These are phyloP conservation scores for Phaenicophaeus curvirostris DNA, from an alignment of 2,797 vertebrate genomes.

Conservation along the genomic window DNA sequence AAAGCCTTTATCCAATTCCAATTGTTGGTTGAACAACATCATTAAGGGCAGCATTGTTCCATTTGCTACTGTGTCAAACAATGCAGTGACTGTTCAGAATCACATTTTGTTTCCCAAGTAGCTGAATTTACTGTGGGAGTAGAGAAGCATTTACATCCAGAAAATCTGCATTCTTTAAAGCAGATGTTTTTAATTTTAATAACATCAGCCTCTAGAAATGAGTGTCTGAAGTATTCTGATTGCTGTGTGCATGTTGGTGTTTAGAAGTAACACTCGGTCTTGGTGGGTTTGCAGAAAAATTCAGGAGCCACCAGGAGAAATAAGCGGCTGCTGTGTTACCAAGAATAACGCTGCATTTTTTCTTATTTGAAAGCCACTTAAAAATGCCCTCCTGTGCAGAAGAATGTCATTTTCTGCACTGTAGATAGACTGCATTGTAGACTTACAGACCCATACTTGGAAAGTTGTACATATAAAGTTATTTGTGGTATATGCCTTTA, in stretches of 20 bases:
- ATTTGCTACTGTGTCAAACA: slow-evolving; percentile 79
- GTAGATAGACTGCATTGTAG: neutral
- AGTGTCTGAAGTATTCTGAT: slow-evolving; percentile 70
- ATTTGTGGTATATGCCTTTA: slow-evolving; percentile 6
- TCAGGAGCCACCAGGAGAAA: slow-evolving; percentile 40
- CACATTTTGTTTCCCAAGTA: slow-evolving; percentile 66
- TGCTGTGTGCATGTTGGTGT: slow-evolving; percentile 5
- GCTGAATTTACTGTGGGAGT: slow-evolving; percentile 62
- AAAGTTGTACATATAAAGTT: slow-evolving; percentile 28
- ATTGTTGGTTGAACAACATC: slow-evolving; percentile 75
- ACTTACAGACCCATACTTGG: neutral
- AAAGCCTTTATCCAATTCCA: slow-evolving; percentile 78
- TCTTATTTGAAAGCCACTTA: slow-evolving; percentile 17
- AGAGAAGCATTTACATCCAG: slow-evolving; percentile 63
- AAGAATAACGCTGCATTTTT: neutral
- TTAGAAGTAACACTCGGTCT: slow-evolving; percentile 19
- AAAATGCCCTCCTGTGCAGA: slow-evolving; percentile 22
- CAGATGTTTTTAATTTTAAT: slow-evolving; percentile 76
- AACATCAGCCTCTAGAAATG: slow-evolving; percentile 61
- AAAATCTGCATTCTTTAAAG: slow-evolving; percentile 68
- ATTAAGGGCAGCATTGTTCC: slow-evolving; percentile 61
- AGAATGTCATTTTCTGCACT: slow-evolving; percentile 17
- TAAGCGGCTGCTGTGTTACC: slow-evolving; percentile 29
- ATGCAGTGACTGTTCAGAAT: slow-evolving; percentile 58
- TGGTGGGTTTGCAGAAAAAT: slow-evolving; percentile 42